Evolutionary conservation across 92 coral and sea anemone species (phyloP).

Genomic region (Zoanthus gigantus): DNA sequence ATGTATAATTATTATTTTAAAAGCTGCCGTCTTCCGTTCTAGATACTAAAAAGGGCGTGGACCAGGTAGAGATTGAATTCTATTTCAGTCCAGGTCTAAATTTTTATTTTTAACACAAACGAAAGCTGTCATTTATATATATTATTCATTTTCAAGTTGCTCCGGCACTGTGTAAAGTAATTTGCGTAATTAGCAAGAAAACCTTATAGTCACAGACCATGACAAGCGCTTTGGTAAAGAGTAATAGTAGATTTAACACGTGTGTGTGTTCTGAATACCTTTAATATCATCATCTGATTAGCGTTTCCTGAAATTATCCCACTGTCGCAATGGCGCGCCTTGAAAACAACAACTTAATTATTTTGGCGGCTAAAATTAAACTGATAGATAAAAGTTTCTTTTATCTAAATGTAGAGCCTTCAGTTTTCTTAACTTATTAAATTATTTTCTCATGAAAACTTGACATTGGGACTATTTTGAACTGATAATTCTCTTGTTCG

Average conservation of each 20-base stretch:
- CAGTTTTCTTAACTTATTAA: neutral
- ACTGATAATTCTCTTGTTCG: neutral
- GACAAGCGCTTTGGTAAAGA: slow-evolving; percentile 9
- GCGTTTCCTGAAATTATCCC: neutral
- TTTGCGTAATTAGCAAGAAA: slow-evolving; percentile 1
- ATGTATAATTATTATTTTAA: neutral
- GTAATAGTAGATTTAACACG: slow-evolving; percentile 12
- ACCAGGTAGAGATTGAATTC: neutral
- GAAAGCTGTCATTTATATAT: neutral
- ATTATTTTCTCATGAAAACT: slow-evolving; percentile 11
- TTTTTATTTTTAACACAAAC: neutral
- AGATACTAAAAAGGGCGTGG: neutral
- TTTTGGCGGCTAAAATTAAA: too few species aligned
- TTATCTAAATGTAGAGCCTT: too few species aligned
- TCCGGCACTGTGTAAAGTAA: slow-evolving; percentile 12
- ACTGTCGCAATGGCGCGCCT: slow-evolving; percentile 1
- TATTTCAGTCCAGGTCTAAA: neutral
- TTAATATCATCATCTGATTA: slow-evolving; percentile 15
- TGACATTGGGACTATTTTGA: neutral
- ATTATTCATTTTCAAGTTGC: slow-evolving; percentile 17
- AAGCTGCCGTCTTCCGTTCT: neutral
- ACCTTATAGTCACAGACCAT: slow-evolving; percentile 9
- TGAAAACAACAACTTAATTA: neutral
- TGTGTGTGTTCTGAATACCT: slow-evolving; percentile 16
- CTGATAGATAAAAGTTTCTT: too few species aligned